Conservation (phyloP, 1,140 invertebrate genomes). For the Orius laevigatus region DNA sequence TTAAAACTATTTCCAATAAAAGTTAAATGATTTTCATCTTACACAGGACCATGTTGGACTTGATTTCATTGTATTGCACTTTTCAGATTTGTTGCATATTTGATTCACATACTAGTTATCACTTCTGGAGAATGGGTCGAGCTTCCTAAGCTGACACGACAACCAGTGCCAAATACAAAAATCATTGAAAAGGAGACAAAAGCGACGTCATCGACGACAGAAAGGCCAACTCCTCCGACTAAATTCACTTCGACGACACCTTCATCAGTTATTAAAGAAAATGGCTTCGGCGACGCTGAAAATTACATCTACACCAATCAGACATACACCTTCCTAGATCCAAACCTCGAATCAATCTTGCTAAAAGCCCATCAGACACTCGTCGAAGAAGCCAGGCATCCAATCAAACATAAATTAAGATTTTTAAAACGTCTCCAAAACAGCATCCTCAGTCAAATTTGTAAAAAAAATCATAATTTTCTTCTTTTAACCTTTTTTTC, state of each 20-base stretch:
- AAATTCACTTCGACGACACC: neutral
- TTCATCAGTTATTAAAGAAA: neutral
- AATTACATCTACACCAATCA: neutral
- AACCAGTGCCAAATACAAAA: neutral
- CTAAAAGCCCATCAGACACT: conserved; percentile 9
- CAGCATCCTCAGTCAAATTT: conserved; percentile 7
- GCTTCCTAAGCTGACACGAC: conserved; percentile 10
- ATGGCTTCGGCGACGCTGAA: neutral
- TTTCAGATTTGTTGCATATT: too few relatives aligned
- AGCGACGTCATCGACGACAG: neutral
- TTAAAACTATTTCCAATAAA: too few relatives aligned
- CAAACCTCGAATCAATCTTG: conserved; percentile 1
- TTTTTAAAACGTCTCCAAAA: conserved; percentile 8
- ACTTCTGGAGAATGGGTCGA: conserved; percentile 10
- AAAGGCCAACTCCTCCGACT: neutral
- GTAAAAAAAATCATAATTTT: neutral
- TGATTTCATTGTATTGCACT: too few relatives aligned
- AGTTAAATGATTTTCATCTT: too few relatives aligned
- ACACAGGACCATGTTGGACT: too few relatives aligned
- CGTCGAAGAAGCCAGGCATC: neutral
- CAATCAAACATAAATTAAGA: conserved; percentile 6
- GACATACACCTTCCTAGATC: neutral
- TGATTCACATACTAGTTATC: too few relatives aligned
- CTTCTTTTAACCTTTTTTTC: neutral
- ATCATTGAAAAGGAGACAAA: neutral